Percentiles rank a stretch among this genome's conserved stretches.
Evolutionary conservation across 2,113 vertebrate species (phyloP).

Genomic region (Sarotherodon lohbergeri): DNA sequence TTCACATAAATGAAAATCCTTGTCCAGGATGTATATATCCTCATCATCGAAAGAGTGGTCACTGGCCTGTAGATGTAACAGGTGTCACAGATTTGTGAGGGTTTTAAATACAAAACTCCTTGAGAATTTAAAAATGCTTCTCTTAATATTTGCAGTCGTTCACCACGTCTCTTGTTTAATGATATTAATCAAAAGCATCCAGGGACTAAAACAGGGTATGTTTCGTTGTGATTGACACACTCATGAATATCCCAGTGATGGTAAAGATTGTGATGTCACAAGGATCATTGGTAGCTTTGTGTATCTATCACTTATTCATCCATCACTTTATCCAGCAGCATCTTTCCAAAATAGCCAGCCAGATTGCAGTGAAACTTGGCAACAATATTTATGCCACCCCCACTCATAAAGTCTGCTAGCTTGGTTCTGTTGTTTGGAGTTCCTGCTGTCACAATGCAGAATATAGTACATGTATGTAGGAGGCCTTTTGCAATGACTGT

Average conservation of each 20-base stretch:
- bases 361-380: neutral
- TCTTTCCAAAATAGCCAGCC: neutral
- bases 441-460: constrained; percentile 31
- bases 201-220: neutral
- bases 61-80: neutral
- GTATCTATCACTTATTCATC: neutral
- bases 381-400: neutral
- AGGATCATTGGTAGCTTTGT: neutral
- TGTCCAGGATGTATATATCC: neutral
- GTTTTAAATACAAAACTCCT: neutral
- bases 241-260: neutral
- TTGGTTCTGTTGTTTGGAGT: constrained; percentile 12
- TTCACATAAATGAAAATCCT: neutral
- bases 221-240: neutral
- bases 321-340: neutral
- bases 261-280: neutral
- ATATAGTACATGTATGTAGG: constrained; percentile 9
- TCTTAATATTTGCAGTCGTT: neutral
- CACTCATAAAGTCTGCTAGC: constrained; percentile 32
- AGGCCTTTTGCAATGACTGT: constrained; percentile 8
- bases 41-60: neutral
- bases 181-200: neutral
- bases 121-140: neutral
- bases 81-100: neutral
- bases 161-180: neutral